Conservation (phyloP, 2,888 invertebrate genomes). For the Mystacides longicornis region DNA sequence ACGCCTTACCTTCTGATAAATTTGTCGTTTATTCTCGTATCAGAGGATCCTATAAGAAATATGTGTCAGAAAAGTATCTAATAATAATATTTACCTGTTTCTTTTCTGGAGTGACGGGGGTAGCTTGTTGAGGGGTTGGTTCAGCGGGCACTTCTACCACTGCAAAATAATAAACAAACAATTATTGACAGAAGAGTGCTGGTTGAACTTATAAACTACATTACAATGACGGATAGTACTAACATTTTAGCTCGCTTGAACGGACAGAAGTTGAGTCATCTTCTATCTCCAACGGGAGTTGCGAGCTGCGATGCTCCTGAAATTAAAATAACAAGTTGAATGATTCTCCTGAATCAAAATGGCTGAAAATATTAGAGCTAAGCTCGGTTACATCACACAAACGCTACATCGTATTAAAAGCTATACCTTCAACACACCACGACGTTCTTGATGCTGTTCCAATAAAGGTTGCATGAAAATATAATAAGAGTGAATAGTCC, state of each 20-base stretch:
- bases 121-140: slow-evolving; percentile 16
- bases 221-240: neutral
- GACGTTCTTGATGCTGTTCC: slow-evolving; percentile 43
- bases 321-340: neutral
- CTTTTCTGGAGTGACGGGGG: slow-evolving; percentile 28
- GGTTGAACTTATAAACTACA: neutral
- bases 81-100: slow-evolving; percentile 26
- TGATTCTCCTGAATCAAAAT: no score
- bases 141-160: slow-evolving; percentile 34
- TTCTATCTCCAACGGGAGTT: slow-evolving; percentile 84
- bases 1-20: no score
- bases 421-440: slow-evolving; percentile 49
- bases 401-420: no score
- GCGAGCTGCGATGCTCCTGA: slow-evolving; percentile 84
- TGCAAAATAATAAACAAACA: slow-evolving; percentile 28
- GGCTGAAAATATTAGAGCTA: no score
- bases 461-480: no score
- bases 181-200: neutral
- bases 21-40: no score
- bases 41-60: no score
- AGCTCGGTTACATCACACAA: no score
- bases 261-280: slow-evolving; percentile 82
- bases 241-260: slow-evolving; percentile 75
- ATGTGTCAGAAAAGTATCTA: no score
- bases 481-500: no score